phyloP scores from a whole-genome alignment of 92 coral and sea anemone genomes.

The Epizoanthus ramosus region DNA sequence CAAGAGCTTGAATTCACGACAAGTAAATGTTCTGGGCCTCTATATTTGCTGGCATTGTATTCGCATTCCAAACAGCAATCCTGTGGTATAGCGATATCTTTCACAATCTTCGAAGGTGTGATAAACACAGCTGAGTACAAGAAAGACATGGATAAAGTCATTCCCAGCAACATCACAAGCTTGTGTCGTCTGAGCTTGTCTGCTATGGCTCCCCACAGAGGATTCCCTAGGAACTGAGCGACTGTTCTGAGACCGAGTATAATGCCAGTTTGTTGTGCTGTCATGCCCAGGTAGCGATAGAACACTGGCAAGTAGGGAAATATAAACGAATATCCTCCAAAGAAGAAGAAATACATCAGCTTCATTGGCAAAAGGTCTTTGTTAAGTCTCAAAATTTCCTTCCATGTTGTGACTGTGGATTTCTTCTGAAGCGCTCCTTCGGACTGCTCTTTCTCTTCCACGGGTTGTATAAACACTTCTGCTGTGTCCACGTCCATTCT shows the following conservation, averaged over 20 bases:
- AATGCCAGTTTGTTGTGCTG: constrained; percentile 68
- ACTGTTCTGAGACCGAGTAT: constrained; percentile 66
- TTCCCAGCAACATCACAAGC: constrained; percentile 54
- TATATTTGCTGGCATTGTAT: background rate
- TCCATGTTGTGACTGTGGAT: background rate
- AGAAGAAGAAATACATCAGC: constrained; percentile 67
- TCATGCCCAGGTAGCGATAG: constrained; percentile 70
- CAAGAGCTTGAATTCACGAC: constrained; percentile 11
- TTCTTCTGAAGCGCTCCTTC: background rate
- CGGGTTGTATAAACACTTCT: background rate
- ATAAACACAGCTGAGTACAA: constrained; percentile 70
- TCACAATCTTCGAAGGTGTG: background rate
- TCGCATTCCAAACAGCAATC: constrained; percentile 13
- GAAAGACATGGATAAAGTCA: constrained; percentile 45
- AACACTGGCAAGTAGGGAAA: constrained; percentile 68
- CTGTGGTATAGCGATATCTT: background rate
- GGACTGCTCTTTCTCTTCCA: background rate
- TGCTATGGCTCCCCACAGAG: constrained; percentile 68
- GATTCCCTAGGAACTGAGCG: constrained; percentile 73
- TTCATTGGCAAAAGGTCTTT: constrained; percentile 56
- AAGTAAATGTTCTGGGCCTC: background rate
- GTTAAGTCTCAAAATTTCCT: constrained; percentile 12
- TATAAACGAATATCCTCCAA: constrained; percentile 63
- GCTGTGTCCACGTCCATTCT: background rate
- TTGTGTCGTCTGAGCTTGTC: constrained; percentile 75